Percentiles rank a stretch among this genome's conserved stretches.
Evolutionary conservation across 1,140 invertebrate species (phyloP).

Genomic region (Psilanteris sp.): DNA sequence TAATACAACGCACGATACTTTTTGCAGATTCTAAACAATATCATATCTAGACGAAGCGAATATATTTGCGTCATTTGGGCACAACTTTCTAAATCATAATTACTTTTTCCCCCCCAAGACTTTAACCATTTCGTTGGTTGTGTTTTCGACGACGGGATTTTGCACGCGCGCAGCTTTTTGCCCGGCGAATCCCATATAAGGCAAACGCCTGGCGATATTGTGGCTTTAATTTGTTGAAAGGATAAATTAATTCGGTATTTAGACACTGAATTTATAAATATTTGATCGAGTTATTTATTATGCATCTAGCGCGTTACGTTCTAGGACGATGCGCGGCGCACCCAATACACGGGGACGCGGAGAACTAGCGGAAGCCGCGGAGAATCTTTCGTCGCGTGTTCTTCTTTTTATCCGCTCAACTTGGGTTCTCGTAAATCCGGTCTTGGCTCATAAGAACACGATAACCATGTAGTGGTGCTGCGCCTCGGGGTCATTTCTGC

Average conservation of each 20-base stretch:
- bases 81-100: slow-evolving; percentile 24
- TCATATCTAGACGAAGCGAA: too few relatives aligned
- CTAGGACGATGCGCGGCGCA: slow-evolving; percentile 14
- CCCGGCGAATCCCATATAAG: slow-evolving; percentile 11
- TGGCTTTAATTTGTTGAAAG: slow-evolving; percentile 40
- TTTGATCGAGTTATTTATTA: slow-evolving; percentile 41
- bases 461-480: slow-evolving; percentile 30
- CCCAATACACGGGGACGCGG: slow-evolving; percentile 2
- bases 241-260: slow-evolving; percentile 49
- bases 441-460: slow-evolving; percentile 59
- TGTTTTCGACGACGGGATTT: background rate
- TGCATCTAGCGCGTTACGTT: slow-evolving; percentile 44
- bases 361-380: slow-evolving; percentile 50
- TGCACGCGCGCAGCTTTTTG: slow-evolving; percentile 5
- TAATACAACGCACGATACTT: too few relatives aligned
- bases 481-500: slow-evolving; percentile 49
- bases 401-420: slow-evolving; percentile 53
- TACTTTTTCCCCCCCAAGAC: background rate
- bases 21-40: too few relatives aligned
- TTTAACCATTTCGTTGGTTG: background rate
- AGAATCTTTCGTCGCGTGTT: slow-evolving; percentile 61
- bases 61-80: too few relatives aligned
- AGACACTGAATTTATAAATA: slow-evolving; percentile 49
- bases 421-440: slow-evolving; percentile 61
- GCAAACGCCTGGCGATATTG: background rate